Percentiles rank a stretch among this genome's conserved stretches.
Evolutionary conservation across 2,888 invertebrate genomes (phyloP).

Genomic region (Megalurothrips usitatus): DNA sequence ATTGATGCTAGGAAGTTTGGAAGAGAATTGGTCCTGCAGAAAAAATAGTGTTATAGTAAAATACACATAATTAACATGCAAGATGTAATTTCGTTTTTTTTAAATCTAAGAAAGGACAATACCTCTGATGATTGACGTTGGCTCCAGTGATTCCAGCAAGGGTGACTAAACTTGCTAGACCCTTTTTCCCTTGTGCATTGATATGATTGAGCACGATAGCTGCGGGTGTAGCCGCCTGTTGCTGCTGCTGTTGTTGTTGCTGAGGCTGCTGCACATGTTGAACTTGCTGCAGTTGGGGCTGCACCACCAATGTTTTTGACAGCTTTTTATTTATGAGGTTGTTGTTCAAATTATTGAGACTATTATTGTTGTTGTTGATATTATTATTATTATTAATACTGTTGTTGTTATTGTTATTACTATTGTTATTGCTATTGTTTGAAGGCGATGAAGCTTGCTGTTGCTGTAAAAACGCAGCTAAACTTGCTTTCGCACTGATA

Average conservation of each 20-base stretch:
- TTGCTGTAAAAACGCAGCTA: slow-evolving; percentile 51
- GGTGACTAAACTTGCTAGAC: neutral
- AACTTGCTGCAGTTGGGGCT: slow-evolving; percentile 21
- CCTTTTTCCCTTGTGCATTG: slow-evolving; percentile 44
- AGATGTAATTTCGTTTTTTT: neutral
- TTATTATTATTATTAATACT: slow-evolving; percentile 37
- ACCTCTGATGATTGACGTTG: slow-evolving; percentile 9
- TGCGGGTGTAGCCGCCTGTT: slow-evolving; percentile 44
- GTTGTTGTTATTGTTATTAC: slow-evolving; percentile 34
- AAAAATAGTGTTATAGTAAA: neutral
- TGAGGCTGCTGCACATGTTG: neutral
- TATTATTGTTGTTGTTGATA: slow-evolving; percentile 36
- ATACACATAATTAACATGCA: neutral
- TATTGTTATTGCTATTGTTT: slow-evolving; percentile 33
- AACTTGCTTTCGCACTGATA: slow-evolving; percentile 49
- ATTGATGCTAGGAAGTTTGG: slow-evolving; percentile 55
- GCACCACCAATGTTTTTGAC: neutral
- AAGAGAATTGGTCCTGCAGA: slow-evolving; percentile 51
- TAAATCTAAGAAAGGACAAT: neutral
- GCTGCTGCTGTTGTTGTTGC: slow-evolving; percentile 39
- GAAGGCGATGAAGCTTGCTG: slow-evolving; percentile 44
- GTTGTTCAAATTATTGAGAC: slow-evolving; percentile 30
- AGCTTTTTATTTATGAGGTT: slow-evolving; percentile 29
- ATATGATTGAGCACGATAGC: slow-evolving; percentile 52
- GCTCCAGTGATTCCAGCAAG: neutral